Percentiles rank a stretch among this genome's conserved stretches.
phyloP scores from a whole-genome alignment of 64 coral and sea anemone species.

The Montipora sp. region DNA sequence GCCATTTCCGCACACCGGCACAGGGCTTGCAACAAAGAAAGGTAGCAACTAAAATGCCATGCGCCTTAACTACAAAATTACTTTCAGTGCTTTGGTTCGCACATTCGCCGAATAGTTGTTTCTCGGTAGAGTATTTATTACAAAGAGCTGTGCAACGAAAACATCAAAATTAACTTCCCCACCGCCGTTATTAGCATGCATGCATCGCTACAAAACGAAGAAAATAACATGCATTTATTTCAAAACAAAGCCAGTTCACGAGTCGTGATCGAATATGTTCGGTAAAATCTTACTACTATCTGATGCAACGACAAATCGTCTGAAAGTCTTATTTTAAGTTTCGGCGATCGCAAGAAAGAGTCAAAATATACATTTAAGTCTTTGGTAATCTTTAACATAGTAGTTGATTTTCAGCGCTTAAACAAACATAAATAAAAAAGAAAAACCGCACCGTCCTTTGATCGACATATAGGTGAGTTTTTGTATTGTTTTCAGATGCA shows the following conservation, averaged over 20 bases:
- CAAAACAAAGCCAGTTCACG: background rate
- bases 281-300: no score
- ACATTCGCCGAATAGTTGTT: background rate
- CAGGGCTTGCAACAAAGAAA: background rate
- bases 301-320: no score
- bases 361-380: background rate
- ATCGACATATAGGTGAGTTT: background rate
- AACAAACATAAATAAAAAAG: background rate
- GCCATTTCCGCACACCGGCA: background rate
- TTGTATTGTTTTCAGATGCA: background rate
- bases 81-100: background rate
- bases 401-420: slow-evolving; percentile 1
- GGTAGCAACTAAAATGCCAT: background rate
- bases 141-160: background rate
- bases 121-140: background rate
- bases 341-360: background rate
- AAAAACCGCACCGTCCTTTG: background rate
- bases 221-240: no score
- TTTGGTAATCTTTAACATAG: slow-evolving; percentile 13
- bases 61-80: background rate
- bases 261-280: background rate
- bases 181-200: background rate
- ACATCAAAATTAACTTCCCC: background rate
- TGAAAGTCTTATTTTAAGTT: background rate
- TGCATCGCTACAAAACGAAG: no score